Conservation (phyloP, 2,888 invertebrate species). For the Diplolepis rosae region DNA sequence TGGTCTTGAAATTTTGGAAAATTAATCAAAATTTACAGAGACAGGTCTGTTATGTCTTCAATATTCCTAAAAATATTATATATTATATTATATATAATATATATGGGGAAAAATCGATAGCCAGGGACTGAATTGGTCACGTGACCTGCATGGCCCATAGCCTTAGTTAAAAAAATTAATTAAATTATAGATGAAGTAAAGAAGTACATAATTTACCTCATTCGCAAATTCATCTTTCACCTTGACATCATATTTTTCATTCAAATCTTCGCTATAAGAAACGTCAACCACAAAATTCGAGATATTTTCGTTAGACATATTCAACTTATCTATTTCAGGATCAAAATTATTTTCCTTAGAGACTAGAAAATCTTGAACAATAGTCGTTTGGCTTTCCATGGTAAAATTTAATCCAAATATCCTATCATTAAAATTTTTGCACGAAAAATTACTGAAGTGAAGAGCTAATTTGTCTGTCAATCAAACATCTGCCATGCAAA, state of each 20-base stretch:
- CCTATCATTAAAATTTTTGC: not conserved
- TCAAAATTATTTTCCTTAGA: not conserved
- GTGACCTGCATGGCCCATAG: too few relatives aligned
- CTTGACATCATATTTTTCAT: not conserved
- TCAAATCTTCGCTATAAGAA: not conserved
- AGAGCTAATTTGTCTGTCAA: not conserved
- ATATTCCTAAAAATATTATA: too few relatives aligned
- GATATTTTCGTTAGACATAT: not conserved
- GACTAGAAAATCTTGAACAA: not conserved
- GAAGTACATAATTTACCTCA: not conserved
- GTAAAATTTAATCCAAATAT: not conserved
- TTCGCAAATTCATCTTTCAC: not conserved
- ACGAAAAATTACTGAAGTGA: not conserved
- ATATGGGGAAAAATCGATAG: too few relatives aligned
- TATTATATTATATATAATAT: too few relatives aligned
- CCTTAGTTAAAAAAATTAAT: not conserved
- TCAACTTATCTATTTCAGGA: not conserved
- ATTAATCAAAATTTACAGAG: too few relatives aligned
- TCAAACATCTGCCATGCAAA: conserved; percentile 1
- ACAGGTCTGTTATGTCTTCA: too few relatives aligned
- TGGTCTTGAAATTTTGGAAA: too few relatives aligned
- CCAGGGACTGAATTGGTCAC: too few relatives aligned
- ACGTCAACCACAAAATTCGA: not conserved
- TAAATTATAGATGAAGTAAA: not conserved
- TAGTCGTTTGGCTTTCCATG: not conserved